A percentile compares a stretch with the other conserved stretches of the same genome.
Evolutionary conservation across 2,797 vertebrate species (phyloP).

Genomic region (Enteromius radiatus): DNA sequence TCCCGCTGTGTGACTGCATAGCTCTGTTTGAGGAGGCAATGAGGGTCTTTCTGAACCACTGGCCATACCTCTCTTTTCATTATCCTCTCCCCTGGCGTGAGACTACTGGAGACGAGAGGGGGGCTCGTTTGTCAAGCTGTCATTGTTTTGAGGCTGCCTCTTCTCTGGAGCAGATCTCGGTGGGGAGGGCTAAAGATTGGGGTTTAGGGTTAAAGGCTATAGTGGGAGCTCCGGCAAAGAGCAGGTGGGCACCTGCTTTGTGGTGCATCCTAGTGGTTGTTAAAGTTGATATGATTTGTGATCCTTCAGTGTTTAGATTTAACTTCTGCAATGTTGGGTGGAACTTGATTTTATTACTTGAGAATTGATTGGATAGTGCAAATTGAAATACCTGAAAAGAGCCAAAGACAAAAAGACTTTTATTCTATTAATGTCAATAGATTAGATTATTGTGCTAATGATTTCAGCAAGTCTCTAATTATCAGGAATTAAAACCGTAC

Average conservation of each 20-base stretch:
- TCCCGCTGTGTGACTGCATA: constrained; percentile 53
- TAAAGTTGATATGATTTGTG: constrained; percentile 15
- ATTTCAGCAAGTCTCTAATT: background rate
- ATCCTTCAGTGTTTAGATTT: background rate
- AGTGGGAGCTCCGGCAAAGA: constrained; percentile 19
- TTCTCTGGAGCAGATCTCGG: background rate
- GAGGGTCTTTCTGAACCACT: constrained; percentile 58
- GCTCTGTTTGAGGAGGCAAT: constrained; percentile 50
- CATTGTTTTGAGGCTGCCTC: constrained; percentile 46
- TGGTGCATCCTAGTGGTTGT: background rate
- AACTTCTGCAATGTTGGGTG: background rate
- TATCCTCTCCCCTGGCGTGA: constrained; percentile 57
- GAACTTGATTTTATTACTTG: background rate
- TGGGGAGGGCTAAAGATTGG: constrained; percentile 31
- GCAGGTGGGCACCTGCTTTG: constrained; percentile 23
- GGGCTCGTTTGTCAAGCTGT: constrained; percentile 57
- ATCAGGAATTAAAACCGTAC: background rate
- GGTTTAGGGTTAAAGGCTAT: constrained; percentile 48
- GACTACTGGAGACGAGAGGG: constrained; percentile 52
- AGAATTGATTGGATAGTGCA: background rate
- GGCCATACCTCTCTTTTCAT: constrained; percentile 58
- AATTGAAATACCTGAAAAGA: background rate
- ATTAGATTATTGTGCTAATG: background rate
- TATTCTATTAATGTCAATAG: background rate
- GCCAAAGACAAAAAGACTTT: background rate